Percentiles rank a stretch among this genome's conserved stretches.
Evolutionary conservation across 2,113 vertebrate species (phyloP).

Genomic region (Crotalus helleri): DNA sequence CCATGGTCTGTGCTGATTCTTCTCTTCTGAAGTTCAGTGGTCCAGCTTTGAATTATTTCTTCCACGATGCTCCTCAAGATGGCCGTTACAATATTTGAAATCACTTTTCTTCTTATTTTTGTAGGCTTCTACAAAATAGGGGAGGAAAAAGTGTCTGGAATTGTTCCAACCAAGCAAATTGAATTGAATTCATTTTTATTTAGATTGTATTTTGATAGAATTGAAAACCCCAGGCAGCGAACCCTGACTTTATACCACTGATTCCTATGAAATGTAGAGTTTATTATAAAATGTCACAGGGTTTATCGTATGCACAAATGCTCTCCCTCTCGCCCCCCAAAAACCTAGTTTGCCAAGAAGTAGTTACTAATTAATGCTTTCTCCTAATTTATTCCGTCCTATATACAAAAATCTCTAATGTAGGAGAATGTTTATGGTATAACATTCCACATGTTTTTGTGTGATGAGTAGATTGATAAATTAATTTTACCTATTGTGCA

Average conservation of each 20-base stretch:
- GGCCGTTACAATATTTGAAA: not conserved
- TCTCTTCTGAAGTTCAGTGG: not conserved
- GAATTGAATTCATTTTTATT: not conserved
- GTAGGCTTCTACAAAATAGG: not conserved
- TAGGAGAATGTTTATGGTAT: not conserved
- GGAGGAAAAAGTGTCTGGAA: constrained; percentile 65
- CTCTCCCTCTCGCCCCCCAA: not conserved
- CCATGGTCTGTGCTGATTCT: not conserved
- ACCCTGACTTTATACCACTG: not conserved
- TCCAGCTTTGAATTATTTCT: not conserved
- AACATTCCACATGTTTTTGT: not conserved
- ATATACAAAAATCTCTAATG: not conserved
- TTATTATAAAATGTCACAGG: not conserved
- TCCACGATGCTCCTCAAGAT: not conserved
- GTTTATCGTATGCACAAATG: not conserved
- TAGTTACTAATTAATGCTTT: not conserved
- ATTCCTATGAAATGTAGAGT: not conserved
- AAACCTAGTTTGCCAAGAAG: not conserved
- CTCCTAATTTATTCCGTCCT: not conserved
- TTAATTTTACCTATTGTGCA: not conserved
- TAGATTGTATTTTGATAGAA: not conserved
- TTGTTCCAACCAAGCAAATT: constrained; percentile 41
- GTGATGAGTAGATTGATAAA: not conserved
- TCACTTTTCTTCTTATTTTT: not conserved
- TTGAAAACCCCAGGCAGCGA: not conserved